Percentiles rank a stretch among this genome's conserved stretches.
Conservation (phyloP, 35 echinoderm and acorn worm genomes). For the Patiria miniata region DNA sequence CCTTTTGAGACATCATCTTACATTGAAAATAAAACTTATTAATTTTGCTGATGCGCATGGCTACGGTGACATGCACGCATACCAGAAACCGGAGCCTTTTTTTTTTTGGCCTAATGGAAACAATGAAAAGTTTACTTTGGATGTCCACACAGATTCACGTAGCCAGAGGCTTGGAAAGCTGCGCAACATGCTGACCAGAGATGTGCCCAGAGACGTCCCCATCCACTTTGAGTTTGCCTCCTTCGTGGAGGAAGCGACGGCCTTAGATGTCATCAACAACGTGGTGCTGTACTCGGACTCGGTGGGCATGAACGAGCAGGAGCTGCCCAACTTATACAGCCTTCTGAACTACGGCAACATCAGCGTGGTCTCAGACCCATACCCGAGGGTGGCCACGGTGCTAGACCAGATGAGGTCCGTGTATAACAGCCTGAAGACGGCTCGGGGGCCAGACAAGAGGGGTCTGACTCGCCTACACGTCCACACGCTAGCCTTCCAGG, state of each 20-base stretch:
- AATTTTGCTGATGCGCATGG: no score
- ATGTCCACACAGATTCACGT: constrained; percentile 68
- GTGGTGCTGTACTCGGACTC: constrained; percentile 80
- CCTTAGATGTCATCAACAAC: constrained; percentile 70
- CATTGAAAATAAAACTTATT: no score
- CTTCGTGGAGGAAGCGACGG: constrained; percentile 79
- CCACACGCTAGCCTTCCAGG: constrained; percentile 99
- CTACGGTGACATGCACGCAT: no score
- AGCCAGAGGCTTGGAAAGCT: constrained; percentile 45
- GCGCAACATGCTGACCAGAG: constrained; percentile 43
- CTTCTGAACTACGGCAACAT: constrained; percentile 88
- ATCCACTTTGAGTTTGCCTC: constrained; percentile 98
- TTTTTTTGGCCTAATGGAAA: no score
- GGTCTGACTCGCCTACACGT: constrained; percentile 75
- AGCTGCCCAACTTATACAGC: constrained; percentile 88
- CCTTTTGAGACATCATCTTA: no score
- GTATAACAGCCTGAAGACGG: constrained; percentile 62
- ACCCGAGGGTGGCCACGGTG: constrained; percentile 84
- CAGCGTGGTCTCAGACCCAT: constrained; percentile 74
- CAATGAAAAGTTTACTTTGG: constrained; percentile 4
- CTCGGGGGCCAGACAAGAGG: constrained; percentile 18
- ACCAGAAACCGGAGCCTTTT: no score
- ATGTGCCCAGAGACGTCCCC: constrained; percentile 40
- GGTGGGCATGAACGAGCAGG: constrained; percentile 94
- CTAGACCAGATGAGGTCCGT: constrained; percentile 87